A percentile compares a stretch with the other conserved stretches of the same genome.
Conservation (phyloP, 2,113 vertebrate species). For the Tragelaphus imberbis region DNA sequence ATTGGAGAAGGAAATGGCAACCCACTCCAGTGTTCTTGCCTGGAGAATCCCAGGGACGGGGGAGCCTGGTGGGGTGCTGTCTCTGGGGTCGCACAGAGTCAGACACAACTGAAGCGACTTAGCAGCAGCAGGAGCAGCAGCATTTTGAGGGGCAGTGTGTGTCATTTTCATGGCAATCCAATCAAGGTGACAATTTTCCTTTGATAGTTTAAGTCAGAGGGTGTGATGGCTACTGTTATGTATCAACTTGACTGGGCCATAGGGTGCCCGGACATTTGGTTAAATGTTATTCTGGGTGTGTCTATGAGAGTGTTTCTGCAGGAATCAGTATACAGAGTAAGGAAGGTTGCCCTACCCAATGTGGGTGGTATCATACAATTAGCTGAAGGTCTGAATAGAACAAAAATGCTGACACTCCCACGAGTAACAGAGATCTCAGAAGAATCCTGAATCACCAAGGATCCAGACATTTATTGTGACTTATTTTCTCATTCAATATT, state of each 20-base stretch:
- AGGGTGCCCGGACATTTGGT: background rate
- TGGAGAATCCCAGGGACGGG: too few relatives aligned
- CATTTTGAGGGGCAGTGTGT: background rate
- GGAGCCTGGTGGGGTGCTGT: too few relatives aligned
- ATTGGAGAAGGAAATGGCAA: too few relatives aligned
- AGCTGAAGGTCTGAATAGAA: background rate
- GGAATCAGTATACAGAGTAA: background rate
- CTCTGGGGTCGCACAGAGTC: too few relatives aligned
- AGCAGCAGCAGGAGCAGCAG: too few relatives aligned
- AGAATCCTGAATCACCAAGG: background rate
- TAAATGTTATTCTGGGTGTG: background rate
- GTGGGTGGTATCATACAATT: background rate
- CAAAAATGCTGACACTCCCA: background rate
- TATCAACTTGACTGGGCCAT: background rate
- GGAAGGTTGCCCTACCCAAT: background rate
- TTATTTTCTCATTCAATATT: background rate
- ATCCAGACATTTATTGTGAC: background rate
- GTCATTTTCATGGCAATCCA: background rate
- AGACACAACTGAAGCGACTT: fast-evolving
- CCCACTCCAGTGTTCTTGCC: too few relatives aligned
- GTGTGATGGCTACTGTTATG: background rate
- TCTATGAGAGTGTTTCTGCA: background rate
- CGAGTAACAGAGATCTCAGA: background rate
- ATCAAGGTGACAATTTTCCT: background rate
- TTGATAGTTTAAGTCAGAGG: background rate